These are phyloP conservation scores for Sturnira hondurensis DNA, from an alignment of 2,113 vertebrate genomes.

Conservation along the genomic window DNA sequence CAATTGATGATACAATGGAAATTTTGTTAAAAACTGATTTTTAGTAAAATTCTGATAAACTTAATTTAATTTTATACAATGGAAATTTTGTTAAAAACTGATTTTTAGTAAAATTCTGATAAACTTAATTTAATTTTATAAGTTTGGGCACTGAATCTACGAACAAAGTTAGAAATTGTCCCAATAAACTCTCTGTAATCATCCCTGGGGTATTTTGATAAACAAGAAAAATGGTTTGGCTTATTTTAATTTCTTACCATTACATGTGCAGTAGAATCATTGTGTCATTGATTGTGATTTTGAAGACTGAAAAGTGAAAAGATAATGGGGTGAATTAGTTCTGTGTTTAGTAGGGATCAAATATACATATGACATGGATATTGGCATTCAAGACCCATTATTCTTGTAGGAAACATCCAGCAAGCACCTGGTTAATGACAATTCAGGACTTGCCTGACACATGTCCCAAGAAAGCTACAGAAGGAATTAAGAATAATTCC, in stretches of 20 bases:
- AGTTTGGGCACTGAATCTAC: not conserved
- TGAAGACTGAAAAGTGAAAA: not conserved
- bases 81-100: not conserved
- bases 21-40: not conserved
- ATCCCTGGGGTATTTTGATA: not conserved
- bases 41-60: not conserved
- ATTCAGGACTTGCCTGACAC: not conserved
- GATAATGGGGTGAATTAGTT: not conserved
- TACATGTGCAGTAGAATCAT: not conserved
- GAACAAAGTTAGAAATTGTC: not conserved
- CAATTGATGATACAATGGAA: not conserved
- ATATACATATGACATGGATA: not conserved
- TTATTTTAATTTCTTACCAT: not conserved
- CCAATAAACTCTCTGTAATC: not conserved
- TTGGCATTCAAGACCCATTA: not conserved
- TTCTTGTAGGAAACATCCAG: not conserved
- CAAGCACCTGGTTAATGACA: not conserved
- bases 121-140: not conserved
- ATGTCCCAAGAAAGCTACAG: not conserved
- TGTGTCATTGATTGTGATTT: not conserved
- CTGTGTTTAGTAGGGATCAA: not conserved
- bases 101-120: not conserved
- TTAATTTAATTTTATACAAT: conserved; percentile 11
- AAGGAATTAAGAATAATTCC: not conserved
- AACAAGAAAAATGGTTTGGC: not conserved